These are phyloP conservation scores for Diarsia rubi DNA, from an alignment of 2,888 invertebrate genomes.

Conservation along the genomic window DNA sequence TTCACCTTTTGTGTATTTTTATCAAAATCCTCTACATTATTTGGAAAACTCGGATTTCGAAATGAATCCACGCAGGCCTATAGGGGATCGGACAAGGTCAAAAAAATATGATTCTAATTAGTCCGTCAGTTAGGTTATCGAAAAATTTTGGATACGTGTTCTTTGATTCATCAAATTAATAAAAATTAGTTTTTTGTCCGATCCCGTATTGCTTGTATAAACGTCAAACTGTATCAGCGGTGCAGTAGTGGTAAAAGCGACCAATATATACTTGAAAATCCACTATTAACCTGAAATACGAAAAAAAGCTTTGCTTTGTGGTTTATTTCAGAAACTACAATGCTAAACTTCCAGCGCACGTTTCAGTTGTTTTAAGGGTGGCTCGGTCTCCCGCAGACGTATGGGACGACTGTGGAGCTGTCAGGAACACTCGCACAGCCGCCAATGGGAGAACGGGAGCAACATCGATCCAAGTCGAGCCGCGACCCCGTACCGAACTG, in stretches of 20 bases:
- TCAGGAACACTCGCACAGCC: constrained; percentile 57
- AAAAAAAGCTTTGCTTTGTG: neutral
- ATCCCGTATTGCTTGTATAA: neutral
- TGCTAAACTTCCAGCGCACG: neutral
- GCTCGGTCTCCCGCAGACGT: neutral
- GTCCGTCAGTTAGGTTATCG: too few species aligned
- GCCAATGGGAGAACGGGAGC: constrained; percentile 56
- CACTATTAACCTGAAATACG: neutral
- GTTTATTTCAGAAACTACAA: neutral
- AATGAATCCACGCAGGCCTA: neutral
- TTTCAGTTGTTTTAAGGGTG: constrained; percentile 25
- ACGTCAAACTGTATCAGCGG: neutral
- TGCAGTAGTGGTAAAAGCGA: neutral
- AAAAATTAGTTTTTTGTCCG: too few species aligned
- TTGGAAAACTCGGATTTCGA: neutral
- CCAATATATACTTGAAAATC: neutral
- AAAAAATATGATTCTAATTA: too few species aligned
- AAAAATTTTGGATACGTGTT: too few species aligned
- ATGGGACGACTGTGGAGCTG: constrained; percentile 44
- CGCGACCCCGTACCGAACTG: constrained; percentile 23
- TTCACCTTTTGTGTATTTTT: neutral
- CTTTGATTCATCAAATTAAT: too few species aligned
- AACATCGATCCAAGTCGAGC: constrained; percentile 56
- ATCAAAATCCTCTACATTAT: neutral
- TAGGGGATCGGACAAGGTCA: too few species aligned